phyloP scores from a whole-genome alignment of 2,888 invertebrate genomes.

The Cantharis flavilabris region DNA sequence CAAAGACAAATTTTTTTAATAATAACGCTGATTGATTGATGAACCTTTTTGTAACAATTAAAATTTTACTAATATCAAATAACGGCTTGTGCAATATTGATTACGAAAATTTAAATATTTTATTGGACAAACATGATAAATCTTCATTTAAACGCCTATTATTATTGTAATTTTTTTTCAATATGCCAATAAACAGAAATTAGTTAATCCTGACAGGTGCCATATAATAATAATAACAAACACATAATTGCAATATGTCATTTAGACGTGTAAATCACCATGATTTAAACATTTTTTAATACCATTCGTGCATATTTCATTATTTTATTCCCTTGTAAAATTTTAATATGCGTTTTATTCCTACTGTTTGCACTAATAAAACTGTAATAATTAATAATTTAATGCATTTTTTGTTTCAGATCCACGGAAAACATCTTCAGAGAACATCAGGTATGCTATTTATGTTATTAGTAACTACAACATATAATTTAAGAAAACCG shows the following conservation, averaged over 20 bases:
- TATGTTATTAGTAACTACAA: no score
- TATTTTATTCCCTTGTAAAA: not conserved
- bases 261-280: not conserved
- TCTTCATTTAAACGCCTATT: not conserved
- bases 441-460: no score
- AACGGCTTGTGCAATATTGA: not conserved
- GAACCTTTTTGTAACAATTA: not conserved
- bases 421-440: no score
- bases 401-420: no score
- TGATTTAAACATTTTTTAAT: not conserved
- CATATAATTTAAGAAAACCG: no score
- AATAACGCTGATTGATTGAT: not conserved
- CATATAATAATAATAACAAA: not conserved
- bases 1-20: not conserved
- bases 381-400: not conserved
- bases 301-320: not conserved
- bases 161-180: not conserved
- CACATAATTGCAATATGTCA: not conserved
- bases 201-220: not conserved
- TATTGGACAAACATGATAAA: not conserved
- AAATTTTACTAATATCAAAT: not conserved
- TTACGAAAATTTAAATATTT: not conserved
- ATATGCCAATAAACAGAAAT: not conserved
- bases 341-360: not conserved
- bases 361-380: not conserved